Percentiles rank a stretch among this genome's conserved stretches.
These are phyloP conservation scores for Lamproptera curius DNA, from an alignment of 2,888 invertebrate species.

Conservation along the genomic window DNA sequence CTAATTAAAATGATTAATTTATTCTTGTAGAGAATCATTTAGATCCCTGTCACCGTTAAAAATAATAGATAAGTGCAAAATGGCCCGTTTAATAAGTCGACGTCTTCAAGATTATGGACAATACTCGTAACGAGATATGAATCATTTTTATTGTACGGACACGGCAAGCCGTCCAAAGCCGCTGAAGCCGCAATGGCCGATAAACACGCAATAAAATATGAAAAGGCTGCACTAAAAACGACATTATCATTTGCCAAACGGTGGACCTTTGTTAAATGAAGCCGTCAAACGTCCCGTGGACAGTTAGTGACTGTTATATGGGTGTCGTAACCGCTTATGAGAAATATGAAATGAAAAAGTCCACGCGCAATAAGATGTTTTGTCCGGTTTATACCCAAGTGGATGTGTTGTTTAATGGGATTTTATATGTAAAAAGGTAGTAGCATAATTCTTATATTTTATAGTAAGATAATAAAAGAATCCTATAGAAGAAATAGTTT, in stretches of 20 bases:
- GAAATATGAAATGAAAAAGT: conserved; percentile 1
- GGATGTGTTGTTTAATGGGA: no score
- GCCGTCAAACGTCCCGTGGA: conserved; percentile 54
- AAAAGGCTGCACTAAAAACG: conserved; percentile 66
- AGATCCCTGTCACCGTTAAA: no score
- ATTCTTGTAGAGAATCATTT: no score
- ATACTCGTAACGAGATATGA: conserved; percentile 46
- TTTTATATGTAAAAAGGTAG: no score
- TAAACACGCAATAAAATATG: conserved; percentile 75
- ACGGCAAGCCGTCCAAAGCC: conserved; percentile 48
- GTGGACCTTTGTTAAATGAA: conserved; percentile 71
- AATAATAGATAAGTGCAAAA: conserved; percentile 24
- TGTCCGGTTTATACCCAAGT: no score
- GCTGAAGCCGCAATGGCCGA: conserved; percentile 65
- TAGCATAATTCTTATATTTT: no score
- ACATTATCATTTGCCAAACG: conserved; percentile 68
- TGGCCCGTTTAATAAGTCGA: conserved; percentile 45
- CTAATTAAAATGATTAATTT: no score
- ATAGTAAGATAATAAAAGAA: no score
- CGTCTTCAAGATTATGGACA: conserved; percentile 54
- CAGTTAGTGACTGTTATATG: conserved; percentile 39
- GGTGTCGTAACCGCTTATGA: not conserved
- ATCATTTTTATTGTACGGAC: conserved; percentile 62
- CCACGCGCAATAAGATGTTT: not conserved
- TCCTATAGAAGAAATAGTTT: no score